Percentiles rank a stretch among this genome's conserved stretches.
phyloP scores from a whole-genome alignment of 2,888 invertebrate genomes.

The Diaphora mendica region DNA sequence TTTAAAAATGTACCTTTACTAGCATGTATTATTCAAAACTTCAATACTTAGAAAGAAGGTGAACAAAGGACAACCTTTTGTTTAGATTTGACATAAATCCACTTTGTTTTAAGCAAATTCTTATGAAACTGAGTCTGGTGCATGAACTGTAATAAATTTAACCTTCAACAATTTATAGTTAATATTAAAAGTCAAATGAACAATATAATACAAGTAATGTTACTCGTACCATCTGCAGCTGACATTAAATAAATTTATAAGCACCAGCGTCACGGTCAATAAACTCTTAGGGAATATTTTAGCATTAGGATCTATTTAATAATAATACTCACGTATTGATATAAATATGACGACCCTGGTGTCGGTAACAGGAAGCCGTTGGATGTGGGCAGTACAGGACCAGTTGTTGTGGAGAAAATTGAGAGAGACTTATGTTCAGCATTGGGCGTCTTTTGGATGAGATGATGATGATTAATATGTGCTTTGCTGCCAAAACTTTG shows the following conservation, averaged over 20 bases:
- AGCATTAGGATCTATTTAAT: background rate
- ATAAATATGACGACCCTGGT: too few species aligned
- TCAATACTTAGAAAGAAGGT: background rate
- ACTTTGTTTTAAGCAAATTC: background rate
- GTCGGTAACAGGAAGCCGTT: too few species aligned
- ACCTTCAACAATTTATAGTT: background rate
- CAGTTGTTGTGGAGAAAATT: too few species aligned
- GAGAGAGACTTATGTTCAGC: too few species aligned
- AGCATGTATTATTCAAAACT: background rate
- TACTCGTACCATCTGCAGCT: conserved; percentile 16
- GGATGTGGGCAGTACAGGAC: too few species aligned
- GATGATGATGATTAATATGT: too few species aligned
- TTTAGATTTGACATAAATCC: background rate
- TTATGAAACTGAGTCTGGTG: background rate
- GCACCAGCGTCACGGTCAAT: background rate
- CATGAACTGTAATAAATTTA: background rate
- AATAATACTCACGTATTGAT: background rate
- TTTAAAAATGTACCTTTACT: background rate
- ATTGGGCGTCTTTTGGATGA: too few species aligned
- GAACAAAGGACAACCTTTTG: background rate
- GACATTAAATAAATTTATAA: conserved; percentile 30
- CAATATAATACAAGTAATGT: conserved; percentile 18
- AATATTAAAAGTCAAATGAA: conserved; percentile 8
- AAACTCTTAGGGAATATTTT: background rate
- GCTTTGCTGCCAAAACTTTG: too few species aligned